Conservation (phyloP, 2,797 vertebrate genomes). For the Oceanodroma leucorhoa region DNA sequence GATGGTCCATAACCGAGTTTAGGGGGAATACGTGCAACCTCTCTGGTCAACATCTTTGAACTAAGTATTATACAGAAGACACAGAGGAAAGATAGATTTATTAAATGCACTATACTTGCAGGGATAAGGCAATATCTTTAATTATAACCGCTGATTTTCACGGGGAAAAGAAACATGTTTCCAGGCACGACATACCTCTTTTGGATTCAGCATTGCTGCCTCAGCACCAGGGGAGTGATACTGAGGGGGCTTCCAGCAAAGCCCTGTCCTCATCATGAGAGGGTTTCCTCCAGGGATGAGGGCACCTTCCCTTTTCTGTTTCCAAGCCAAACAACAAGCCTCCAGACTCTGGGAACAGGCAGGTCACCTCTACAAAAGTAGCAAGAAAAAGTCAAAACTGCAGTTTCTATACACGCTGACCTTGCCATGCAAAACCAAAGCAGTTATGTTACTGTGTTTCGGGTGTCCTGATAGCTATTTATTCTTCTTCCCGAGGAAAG, state of each 20-base stretch:
- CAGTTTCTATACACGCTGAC: background rate
- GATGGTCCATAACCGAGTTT: rapidly evolving
- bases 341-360: background rate
- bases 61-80: background rate
- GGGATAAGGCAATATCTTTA: background rate
- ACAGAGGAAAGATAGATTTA: background rate
- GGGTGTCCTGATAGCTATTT: background rate
- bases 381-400: background rate
- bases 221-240: background rate
- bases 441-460: background rate
- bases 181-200: background rate
- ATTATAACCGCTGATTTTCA: background rate
- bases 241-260: background rate
- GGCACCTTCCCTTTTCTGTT: background rate
- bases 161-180: background rate
- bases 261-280: background rate
- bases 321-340: background rate
- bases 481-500: background rate
- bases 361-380: background rate
- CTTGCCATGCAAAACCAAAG: background rate
- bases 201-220: background rate
- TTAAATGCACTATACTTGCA: background rate
- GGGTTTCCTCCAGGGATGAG: rapidly evolving
- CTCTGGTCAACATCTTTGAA: background rate
- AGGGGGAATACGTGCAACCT: background rate